Evolutionary conservation across 2,888 invertebrate species (phyloP), one percentile per base, ranked within the genome.

Genomic region (Hyppa rectilinea): DNA sequence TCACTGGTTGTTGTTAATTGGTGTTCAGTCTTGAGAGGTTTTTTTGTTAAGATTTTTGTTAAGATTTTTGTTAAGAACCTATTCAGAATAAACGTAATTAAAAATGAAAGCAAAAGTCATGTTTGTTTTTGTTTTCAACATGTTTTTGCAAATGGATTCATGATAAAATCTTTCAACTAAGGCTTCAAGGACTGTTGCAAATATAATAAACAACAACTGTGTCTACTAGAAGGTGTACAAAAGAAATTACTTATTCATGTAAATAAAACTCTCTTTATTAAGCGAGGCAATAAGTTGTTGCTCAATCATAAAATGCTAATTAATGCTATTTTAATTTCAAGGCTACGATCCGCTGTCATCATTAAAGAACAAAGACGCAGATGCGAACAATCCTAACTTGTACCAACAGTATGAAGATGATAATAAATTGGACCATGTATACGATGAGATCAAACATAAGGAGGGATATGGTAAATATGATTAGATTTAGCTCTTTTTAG

Each of bases 401-500:
- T 99, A 98, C 89, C 97, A 98, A 84, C 97, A 97, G 83, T 97
- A 98, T 76, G 97, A 98, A 78, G 97, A 97, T 81, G 96, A 97
- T 64, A 97, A 97, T 70, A 97, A 97, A 83, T 92, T 97, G 67
- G 98, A 98, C 85, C 98, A 98, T 88, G 97, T 98, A 0, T 99
- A 99, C 87, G 98, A 98, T 90, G 98, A 98, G 93, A 98, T 99
- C 80, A 98, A 98, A 87, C 98, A 98, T 63, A 98, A 98, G 88
- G 98, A 97, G 82, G 97, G 96, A 76, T 97, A 97, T 76, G 97
- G 97, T 97, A 92, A 93, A 93, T 91, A 50, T 65, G 59, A 38
- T 2, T 31, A 36, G 1, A 5, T 62, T 36, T 50, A 43, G 2
- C 1, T 45, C 4, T 26, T 1, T 34, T 26, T 29, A 12, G 7